Evolutionary conservation across 2,888 invertebrate genomes (phyloP), one percentile per base, ranked within the genome.

Genomic region (Microplitis deprimator): DNA sequence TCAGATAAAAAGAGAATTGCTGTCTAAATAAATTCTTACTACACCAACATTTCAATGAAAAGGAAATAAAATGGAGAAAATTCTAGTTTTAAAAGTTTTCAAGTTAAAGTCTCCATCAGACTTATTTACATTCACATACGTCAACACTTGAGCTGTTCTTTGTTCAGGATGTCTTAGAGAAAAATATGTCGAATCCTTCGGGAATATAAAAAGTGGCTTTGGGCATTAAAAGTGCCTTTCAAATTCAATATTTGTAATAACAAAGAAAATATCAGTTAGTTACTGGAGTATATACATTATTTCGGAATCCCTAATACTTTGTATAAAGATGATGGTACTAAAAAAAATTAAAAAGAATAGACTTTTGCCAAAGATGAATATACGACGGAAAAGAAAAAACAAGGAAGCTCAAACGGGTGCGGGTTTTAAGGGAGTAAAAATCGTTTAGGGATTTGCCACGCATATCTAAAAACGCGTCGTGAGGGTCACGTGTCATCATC

Each of bases 381-480:
- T 50, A 39, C 16, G 62, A 65, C 20, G 62, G 72, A 65, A 76
- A 79, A n/a, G 72, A 76, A 77, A 74, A 65, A 70, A 65, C 65
- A 59, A n/a, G 74, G 75, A 80, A 69, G 74, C 69, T 50, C 62
- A 69, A 69, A 65, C 75, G 6, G 41, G 41, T 67, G 13, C 60
- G 64, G 60, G 60, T 67, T 59, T 20, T 64, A 75, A 74, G 73
- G 61, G 29, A 16, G 7, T 69, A n/a, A 67, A 75, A 73, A 74
- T 80, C 86, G 86, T 85, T 88, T 85, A 83, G 87, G 87, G 88
- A 88, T 87, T 89, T 88, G 89, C 89, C 89, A 89, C 88, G 88
- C 87, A 88, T 88, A 88, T 86, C 87, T 85, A 87, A 89, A 89
- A 87, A 87, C 85, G 84, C 64, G 67, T 73, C 78, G 71, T 76